Conservation (phyloP, 2,888 invertebrate species). For the Hypselothyrea guttata region DNA sequence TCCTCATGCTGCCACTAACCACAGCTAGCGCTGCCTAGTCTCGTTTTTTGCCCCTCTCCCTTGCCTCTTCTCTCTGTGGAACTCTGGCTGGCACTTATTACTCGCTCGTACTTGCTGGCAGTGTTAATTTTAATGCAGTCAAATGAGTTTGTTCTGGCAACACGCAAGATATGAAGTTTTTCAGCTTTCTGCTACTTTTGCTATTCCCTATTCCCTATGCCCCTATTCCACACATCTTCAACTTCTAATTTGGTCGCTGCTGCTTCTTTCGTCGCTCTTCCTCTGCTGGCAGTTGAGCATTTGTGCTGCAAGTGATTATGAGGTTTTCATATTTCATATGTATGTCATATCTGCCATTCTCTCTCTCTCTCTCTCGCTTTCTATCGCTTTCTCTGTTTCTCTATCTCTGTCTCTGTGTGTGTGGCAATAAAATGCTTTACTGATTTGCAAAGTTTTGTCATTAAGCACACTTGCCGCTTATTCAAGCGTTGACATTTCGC, state of each 20-base stretch:
- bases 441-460: constrained; percentile 73
- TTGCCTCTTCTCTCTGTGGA: constrained; percentile 1
- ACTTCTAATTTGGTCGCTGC: no score
- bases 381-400: background rate
- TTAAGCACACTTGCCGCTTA: constrained; percentile 65
- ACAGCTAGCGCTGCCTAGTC: background rate
- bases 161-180: constrained; percentile 58
- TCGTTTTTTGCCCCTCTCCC: background rate
- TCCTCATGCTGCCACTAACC: background rate
- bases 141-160: constrained; percentile 55
- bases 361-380: background rate
- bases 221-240: no score
- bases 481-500: constrained; percentile 23
- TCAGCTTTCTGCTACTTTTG: constrained; percentile 19
- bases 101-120: background rate
- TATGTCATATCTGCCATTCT: constrained; percentile 24
- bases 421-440: constrained; percentile 64
- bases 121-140: constrained; percentile 59
- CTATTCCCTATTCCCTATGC: background rate
- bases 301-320: constrained; percentile 63
- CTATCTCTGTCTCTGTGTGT: constrained; percentile 19
- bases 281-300: constrained; percentile 12
- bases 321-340: constrained; percentile 54
- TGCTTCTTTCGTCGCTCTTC: background rate
- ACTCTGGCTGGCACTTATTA: background rate